A percentile compares a stretch with the other conserved stretches of the same genome.
Conservation (phyloP, 2,113 vertebrate genomes). For the Cisticola juncidis region DNA sequence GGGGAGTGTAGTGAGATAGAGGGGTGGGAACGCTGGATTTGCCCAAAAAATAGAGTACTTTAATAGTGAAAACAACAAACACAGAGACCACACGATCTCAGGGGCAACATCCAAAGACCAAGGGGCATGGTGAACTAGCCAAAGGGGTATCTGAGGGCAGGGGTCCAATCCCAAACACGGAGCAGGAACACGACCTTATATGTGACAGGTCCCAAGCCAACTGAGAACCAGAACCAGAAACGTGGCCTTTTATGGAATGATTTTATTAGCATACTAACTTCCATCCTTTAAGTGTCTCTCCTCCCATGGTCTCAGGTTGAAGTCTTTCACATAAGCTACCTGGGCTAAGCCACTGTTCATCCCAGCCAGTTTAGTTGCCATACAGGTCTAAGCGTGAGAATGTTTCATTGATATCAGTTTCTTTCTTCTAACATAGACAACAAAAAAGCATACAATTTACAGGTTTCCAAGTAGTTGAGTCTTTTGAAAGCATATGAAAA, state of each 20-base stretch:
- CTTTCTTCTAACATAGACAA: background rate
- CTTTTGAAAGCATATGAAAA: background rate
- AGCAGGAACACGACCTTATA: background rate
- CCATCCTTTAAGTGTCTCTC: background rate
- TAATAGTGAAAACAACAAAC: background rate
- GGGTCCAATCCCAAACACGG: accelerated
- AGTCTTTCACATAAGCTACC: background rate
- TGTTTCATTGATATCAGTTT: background rate
- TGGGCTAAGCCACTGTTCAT: background rate
- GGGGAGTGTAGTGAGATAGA: background rate
- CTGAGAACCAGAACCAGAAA: background rate
- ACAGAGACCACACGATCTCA: background rate
- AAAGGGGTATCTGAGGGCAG: background rate
- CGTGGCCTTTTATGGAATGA: background rate
- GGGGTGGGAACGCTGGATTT: background rate
- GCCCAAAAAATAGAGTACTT: background rate
- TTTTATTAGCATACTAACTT: background rate
- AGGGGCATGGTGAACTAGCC: background rate
- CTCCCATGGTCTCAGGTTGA: background rate
- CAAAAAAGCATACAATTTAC: background rate
- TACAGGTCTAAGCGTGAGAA: background rate
- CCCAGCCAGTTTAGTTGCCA: background rate
- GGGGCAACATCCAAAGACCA: background rate
- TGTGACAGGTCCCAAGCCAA: background rate
- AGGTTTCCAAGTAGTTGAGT: background rate